Percentiles rank a stretch among this genome's conserved stretches.
Conservation (phyloP, 2,113 vertebrate genomes). For the Hucho hucho region DNA sequence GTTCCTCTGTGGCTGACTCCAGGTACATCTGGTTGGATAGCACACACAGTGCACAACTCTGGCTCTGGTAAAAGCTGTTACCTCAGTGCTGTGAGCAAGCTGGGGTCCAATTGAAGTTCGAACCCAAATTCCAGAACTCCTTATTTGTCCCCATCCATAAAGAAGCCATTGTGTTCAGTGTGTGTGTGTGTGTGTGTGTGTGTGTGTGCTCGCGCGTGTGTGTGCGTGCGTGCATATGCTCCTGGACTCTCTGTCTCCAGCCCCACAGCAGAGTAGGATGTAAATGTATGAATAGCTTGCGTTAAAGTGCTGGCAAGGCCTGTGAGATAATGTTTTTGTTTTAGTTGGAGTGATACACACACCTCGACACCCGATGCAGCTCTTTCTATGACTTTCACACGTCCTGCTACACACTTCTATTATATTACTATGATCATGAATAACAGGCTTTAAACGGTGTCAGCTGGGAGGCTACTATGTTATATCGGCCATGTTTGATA, state of each 20-base stretch:
- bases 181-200: not conserved
- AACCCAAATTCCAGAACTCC: too few relatives aligned
- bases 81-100: too few relatives aligned
- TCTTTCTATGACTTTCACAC: conserved; percentile 16
- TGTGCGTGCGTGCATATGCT: not conserved
- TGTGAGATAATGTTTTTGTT: conserved; percentile 52
- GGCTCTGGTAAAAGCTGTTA: too few relatives aligned
- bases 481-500: conserved; percentile 27
- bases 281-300: conserved; percentile 65
- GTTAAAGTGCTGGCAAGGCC: conserved; percentile 41
- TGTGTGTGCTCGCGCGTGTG: too few relatives aligned
- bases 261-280: conserved; percentile 44
- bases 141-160: too few relatives aligned
- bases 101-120: too few relatives aligned
- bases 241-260: not conserved
- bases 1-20: too few relatives aligned
- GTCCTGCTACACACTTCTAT: conserved; percentile 16
- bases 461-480: conserved; percentile 18
- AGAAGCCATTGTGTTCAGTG: not conserved
- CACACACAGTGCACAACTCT: too few relatives aligned
- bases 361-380: conserved; percentile 17
- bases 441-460: conserved; percentile 28
- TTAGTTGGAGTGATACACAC: conserved; percentile 51
- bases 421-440: conserved; percentile 22
- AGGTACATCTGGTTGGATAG: too few relatives aligned